Conservation (phyloP, 2,888 invertebrate genomes). For the Peribatodes rhomboidaria region DNA sequence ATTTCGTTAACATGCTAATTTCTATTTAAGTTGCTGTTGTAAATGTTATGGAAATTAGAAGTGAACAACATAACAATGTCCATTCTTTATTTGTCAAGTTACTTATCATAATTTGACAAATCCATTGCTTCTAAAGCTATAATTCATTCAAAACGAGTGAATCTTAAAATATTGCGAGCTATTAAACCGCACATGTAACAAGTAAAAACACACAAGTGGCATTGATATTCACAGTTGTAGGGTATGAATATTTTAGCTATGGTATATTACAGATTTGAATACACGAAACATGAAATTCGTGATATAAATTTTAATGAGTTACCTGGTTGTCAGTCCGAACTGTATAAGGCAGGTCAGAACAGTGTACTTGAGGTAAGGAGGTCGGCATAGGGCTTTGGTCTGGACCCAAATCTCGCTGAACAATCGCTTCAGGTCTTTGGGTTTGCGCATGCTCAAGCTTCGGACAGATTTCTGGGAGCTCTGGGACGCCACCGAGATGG, state of each 20-base stretch:
- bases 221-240: constrained; percentile 30
- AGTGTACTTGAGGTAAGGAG: constrained; percentile 92
- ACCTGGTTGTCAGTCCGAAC: constrained; percentile 93
- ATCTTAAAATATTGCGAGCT: constrained; percentile 17
- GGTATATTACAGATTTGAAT: constrained; percentile 24
- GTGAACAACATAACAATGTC: neutral
- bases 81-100: neutral
- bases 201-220: constrained; percentile 28
- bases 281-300: constrained; percentile 19
- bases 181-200: constrained; percentile 13
- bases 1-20: neutral
- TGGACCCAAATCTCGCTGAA: constrained; percentile 91
- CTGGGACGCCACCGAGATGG: constrained; percentile 88
- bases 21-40: neutral
- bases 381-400: constrained; percentile 90
- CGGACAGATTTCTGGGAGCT: constrained; percentile 89
- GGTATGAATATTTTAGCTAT: constrained; percentile 38
- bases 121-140: neutral
- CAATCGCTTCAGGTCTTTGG: constrained; percentile 90
- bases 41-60: neutral
- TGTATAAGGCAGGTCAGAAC: constrained; percentile 92
- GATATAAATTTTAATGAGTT: constrained; percentile 36
- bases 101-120: neutral
- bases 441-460: constrained; percentile 89
- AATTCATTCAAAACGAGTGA: constrained; percentile 11